phyloP scores from a whole-genome alignment of 2,113 vertebrate genomes.

The Cheilinus undulatus region DNA sequence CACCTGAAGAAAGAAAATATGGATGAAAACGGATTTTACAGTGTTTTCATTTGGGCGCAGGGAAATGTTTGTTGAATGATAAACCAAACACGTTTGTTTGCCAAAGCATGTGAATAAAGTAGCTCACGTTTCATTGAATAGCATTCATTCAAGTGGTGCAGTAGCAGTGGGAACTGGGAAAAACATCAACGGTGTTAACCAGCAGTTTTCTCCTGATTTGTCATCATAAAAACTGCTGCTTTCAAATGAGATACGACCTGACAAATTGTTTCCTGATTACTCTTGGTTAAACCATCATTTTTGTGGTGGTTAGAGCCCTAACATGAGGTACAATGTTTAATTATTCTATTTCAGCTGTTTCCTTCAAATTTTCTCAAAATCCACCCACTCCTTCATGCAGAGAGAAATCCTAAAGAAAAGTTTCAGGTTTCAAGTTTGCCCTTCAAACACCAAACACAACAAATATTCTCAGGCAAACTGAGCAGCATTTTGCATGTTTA shows the following conservation, averaged over 20 bases:
- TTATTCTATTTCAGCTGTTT: not conserved
- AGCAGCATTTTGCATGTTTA: not conserved
- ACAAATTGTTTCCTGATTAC: no score
- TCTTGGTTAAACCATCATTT: not conserved
- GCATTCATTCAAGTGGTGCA: no score
- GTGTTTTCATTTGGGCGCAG: no score
- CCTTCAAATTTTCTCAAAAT: not conserved
- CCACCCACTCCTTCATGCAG: not conserved
- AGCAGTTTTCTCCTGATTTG: not conserved
- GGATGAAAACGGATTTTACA: no score
- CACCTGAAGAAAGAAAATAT: no score
- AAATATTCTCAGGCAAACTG: not conserved
- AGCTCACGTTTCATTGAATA: not conserved
- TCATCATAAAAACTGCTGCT: not conserved
- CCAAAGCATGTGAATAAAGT: not conserved
- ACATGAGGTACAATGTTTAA: not conserved
- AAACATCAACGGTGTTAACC: no score
- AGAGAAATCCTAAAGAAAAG: not conserved
- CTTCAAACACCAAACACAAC: not conserved
- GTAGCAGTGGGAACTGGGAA: no score
- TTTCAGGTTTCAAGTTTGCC: conserved; percentile 6
- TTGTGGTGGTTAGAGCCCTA: not conserved
- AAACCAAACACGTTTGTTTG: not conserved
- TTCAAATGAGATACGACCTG: conserved; percentile 6
- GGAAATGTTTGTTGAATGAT: not conserved